Evolutionary conservation across 2,888 invertebrate genomes (phyloP).

Genomic region (Dysmachus trigonus): DNA sequence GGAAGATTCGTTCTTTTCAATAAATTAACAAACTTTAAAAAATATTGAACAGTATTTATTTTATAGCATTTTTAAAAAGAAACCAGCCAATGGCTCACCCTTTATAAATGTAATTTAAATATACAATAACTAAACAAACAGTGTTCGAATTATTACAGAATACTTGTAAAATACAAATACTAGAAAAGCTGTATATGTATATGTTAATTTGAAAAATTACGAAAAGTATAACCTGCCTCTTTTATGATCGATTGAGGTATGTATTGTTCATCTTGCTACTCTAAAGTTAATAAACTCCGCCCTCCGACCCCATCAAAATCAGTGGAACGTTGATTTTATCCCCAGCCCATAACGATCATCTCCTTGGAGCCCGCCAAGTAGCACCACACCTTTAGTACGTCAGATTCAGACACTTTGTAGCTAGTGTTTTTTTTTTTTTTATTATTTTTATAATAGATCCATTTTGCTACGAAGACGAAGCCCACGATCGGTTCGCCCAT

Average conservation of each 20-base stretch:
- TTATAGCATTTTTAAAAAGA: too few relatives aligned
- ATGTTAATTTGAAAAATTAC: too few relatives aligned
- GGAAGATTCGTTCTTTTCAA: too few relatives aligned
- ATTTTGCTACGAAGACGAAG: neutral
- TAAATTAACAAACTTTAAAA: too few relatives aligned
- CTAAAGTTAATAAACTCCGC: neutral
- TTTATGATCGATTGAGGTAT: neutral
- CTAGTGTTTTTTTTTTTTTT: neutral
- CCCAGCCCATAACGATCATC: neutral
- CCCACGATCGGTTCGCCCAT: constrained; percentile 5
- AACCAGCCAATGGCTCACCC: too few relatives aligned
- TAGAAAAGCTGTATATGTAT: neutral
- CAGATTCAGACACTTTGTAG: neutral
- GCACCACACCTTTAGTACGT: neutral
- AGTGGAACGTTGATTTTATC: neutral
- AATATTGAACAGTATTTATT: too few relatives aligned
- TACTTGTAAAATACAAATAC: neutral
- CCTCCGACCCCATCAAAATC: neutral
- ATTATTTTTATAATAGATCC: neutral
- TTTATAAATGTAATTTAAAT: too few relatives aligned
- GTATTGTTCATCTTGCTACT: too few relatives aligned
- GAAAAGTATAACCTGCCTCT: neutral
- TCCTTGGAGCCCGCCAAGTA: neutral
- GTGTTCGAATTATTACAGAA: too few relatives aligned
- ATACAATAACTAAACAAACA: too few relatives aligned